These are phyloP conservation scores for Platygyra sinensis DNA, from an alignment of 64 coral and sea anemone species.

Conservation along the genomic window DNA sequence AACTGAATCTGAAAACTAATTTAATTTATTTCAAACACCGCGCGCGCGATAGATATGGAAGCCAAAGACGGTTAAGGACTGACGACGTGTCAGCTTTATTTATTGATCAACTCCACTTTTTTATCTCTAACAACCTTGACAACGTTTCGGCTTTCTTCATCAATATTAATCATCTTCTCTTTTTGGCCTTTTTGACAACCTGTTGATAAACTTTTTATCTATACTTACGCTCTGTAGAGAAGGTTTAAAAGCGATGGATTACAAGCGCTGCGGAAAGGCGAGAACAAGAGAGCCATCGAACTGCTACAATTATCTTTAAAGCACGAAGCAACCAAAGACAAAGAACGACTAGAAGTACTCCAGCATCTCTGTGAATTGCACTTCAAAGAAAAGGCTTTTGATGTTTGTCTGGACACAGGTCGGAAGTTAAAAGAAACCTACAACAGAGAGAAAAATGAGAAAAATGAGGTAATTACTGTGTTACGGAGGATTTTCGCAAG, in stretches of 20 bases:
- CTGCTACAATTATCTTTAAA: neutral
- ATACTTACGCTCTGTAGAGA: neutral
- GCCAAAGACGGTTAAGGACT: too few species aligned
- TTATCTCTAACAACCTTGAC: too few species aligned
- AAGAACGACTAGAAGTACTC: neutral
- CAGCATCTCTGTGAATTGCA: neutral
- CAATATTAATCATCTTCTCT: too few species aligned
- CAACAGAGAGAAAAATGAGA: neutral
- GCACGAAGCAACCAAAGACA: neutral
- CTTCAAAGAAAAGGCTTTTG: neutral
- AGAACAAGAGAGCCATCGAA: neutral
- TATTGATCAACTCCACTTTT: too few species aligned
- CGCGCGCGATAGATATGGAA: too few species aligned
- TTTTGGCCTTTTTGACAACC: too few species aligned
- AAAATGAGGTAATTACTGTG: neutral
- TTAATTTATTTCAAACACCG: too few species aligned
- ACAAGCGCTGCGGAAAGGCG: neutral
- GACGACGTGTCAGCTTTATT: too few species aligned
- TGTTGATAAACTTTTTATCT: too few species aligned
- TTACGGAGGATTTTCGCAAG: too few species aligned
- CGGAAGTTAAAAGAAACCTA: slow-evolving; percentile 10
- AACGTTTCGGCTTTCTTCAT: too few species aligned
- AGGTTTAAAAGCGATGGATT: neutral
- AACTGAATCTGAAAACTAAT: too few species aligned
- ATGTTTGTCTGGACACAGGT: neutral